Evolutionary conservation across 2,888 invertebrate genomes (phyloP).

Genomic region (Hedya salicella): DNA sequence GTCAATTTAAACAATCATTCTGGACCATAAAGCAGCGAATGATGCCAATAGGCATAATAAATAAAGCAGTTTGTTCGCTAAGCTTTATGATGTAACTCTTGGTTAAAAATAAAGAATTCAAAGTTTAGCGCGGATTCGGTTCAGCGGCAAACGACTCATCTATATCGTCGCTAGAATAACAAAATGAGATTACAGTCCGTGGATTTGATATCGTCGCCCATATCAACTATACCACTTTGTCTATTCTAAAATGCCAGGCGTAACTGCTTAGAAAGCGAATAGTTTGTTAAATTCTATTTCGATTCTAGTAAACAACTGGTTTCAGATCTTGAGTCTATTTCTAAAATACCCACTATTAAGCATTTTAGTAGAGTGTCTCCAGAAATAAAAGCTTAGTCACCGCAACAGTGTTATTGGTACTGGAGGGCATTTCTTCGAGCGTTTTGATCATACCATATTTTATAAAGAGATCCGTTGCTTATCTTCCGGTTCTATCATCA

Average conservation of each 20-base stretch:
- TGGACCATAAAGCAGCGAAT: slow-evolving; percentile 57
- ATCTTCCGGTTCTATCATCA: too few relatives aligned
- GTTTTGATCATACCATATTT: too few relatives aligned
- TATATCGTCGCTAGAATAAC: slow-evolving; percentile 29
- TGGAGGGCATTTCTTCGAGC: too few relatives aligned
- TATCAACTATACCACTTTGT: background rate
- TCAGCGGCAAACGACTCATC: slow-evolving; percentile 11
- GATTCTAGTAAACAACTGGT: background rate
- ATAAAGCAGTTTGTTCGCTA: slow-evolving; percentile 57
- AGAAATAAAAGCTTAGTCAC: slow-evolving; percentile 20
- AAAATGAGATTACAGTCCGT: background rate
- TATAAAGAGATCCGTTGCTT: too few relatives aligned
- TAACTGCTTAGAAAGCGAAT: background rate
- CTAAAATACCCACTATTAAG: background rate
- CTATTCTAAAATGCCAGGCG: background rate
- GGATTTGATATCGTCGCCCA: background rate
- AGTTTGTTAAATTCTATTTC: slow-evolving; percentile 4
- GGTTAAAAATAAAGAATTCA: slow-evolving; percentile 61
- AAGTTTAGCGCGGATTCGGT: slow-evolving; percentile 46
- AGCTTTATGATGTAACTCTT: slow-evolving; percentile 60
- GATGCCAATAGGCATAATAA: slow-evolving; percentile 63
- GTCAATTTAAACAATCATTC: slow-evolving; percentile 56
- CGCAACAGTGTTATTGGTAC: slow-evolving; percentile 4
- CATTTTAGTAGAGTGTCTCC: slow-evolving; percentile 10
- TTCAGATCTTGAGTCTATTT: background rate